Evolutionary conservation across 1,140 invertebrate species (phyloP), one percentile per base, ranked within the genome.

Genomic region (Drosophila tristis): DNA sequence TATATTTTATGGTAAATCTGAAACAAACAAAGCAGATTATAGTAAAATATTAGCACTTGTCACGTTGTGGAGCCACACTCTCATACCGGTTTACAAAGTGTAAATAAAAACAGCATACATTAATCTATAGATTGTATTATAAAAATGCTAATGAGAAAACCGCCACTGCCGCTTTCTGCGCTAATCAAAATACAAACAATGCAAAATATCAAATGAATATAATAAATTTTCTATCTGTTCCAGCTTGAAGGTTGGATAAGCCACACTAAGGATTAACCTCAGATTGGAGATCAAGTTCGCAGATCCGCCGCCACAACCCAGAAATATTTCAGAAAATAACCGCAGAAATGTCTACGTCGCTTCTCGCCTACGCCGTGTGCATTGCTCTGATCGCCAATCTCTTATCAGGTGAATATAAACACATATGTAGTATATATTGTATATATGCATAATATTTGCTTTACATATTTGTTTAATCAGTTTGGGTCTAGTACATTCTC

Each of bases 361-460:
- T 31, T 5, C 49, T 85, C 54, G 68, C 72, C 45, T 85, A 77
- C 62, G 65, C 72, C 56, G 70, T 89, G 54, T 77, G 86, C 73
- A 71, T 91, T 35, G 77, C 73, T n/a, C 59, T 90, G 54, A 67
- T 71, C 48, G 63, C 61, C 56, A 77, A 89, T 79, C 58, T 79
- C 78, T 77, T 91, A 89, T 81, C 89, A 79, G 89, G 89, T 91
- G 58, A 91, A 47, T 54, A 2, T 5, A 68, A 49, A 26, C 23
- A 25, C 23, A 4, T 39, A 29, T 7, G 1, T 51, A 35, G 54
- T 56, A 58, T n/a, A 42, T 51, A 49, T 9, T 45, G 20, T 16
- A 49, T 55, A 50, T 31, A 6, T 31, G 51, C 26, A 31, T 29
- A 51, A 39, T 31, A 11, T 35, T 11, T 39, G 35, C 35, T 11